Evolutionary conservation across 2,113 vertebrate species (phyloP).

Genomic region (pig (Sus scrofa)): DNA sequence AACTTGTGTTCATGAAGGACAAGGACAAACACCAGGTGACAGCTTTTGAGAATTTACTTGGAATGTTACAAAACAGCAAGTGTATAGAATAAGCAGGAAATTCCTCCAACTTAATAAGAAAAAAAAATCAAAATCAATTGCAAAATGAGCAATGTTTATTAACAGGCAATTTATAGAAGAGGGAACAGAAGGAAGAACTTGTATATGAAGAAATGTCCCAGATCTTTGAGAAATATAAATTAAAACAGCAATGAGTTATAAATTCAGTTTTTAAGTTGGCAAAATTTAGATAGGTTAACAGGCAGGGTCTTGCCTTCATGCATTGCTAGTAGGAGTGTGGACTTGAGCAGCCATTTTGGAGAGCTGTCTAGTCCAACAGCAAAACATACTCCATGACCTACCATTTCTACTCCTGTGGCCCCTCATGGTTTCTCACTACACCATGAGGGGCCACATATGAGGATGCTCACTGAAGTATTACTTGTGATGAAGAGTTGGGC

Average conservation of each 20-base stretch:
- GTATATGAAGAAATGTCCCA: constrained; percentile 45
- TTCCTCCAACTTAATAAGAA: constrained; percentile 6
- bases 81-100: not conserved
- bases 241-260: not conserved
- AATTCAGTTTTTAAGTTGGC: not conserved
- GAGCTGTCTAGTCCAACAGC: not conserved
- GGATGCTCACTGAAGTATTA: not conserved
- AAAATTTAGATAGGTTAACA: not conserved
- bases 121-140: constrained; percentile 3
- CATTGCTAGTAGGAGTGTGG: not conserved
- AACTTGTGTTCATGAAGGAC: not conserved
- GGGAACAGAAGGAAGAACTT: constrained; percentile 16
- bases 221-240: constrained; percentile 37
- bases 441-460: not conserved
- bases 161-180: constrained; percentile 25
- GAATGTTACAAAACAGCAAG: not conserved
- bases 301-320: not conserved
- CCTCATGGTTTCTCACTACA: not conserved
- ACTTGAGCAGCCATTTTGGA: not conserved
- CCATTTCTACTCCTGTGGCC: not conserved
- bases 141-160: constrained; percentile 32
- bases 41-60: not conserved
- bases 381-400: not conserved
- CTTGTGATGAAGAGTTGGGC: not conserved
- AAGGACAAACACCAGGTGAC: not conserved